These are phyloP conservation scores for Holacanthella duospinosa DNA, from an alignment of 2,888 invertebrate genomes.

Conservation along the genomic window DNA sequence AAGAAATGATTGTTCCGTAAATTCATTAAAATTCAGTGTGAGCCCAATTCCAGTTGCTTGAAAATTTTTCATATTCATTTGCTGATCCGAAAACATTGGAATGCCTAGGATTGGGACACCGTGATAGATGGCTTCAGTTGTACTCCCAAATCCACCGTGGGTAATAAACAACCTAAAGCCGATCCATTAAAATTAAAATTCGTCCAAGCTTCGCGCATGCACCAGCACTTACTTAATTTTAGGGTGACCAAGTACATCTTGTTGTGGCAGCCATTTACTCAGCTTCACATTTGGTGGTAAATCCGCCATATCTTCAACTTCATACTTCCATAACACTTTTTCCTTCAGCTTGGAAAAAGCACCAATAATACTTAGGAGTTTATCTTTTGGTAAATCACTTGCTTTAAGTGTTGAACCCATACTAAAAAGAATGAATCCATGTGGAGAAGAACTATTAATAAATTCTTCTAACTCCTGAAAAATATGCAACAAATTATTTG, in stretches of 20 bases:
- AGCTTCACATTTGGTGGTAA: neutral
- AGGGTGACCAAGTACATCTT: constrained; percentile 1
- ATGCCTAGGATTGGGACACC: constrained; percentile 56
- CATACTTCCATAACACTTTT: constrained; percentile 1
- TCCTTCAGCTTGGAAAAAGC: neutral
- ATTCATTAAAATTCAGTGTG: constrained; percentile 45
- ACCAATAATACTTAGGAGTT: neutral
- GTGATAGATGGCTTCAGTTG: constrained; percentile 55
- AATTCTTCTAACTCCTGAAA: neutral
- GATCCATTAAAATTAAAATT: no score
- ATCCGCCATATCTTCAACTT: neutral
- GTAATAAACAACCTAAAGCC: constrained; percentile 54
- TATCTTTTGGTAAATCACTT: neutral
- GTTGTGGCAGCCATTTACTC: constrained; percentile 6
- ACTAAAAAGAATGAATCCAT: constrained; percentile 6
- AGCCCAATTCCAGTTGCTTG: constrained; percentile 49
- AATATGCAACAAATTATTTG: neutral
- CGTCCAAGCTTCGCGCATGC: no score
- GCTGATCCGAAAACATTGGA: constrained; percentile 60
- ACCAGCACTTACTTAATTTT: constrained; percentile 2
- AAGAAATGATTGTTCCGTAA: constrained; percentile 44
- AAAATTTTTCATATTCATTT: constrained; percentile 49
- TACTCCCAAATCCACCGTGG: constrained; percentile 62
- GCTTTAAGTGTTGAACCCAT: constrained; percentile 3
- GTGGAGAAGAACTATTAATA: neutral